Evolutionary conservation across 2,113 vertebrate genomes (phyloP).

Genomic region (Cephalopholis sonnerati): DNA sequence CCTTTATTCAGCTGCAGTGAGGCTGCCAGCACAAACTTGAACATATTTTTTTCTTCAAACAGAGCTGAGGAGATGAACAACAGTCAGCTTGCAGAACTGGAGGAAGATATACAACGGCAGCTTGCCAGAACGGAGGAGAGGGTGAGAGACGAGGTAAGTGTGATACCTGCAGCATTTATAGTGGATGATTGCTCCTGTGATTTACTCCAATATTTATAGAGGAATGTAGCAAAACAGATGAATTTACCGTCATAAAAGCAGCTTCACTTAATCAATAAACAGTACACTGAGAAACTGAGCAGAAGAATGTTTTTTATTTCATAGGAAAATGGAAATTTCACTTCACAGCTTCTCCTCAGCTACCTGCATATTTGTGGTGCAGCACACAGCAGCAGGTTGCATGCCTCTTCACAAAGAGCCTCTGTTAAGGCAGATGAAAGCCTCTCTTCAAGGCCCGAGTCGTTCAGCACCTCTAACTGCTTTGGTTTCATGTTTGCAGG

Average conservation of each 20-base stretch:
- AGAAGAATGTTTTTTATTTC: neutral
- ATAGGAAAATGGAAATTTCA: neutral
- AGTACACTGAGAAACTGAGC: neutral
- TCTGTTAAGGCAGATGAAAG: constrained; percentile 71
- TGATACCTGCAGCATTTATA: neutral
- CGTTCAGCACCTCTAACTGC: constrained; percentile 41
- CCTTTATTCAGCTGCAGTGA: constrained; percentile 8
- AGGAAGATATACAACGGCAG: constrained; percentile 85
- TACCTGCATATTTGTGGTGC: constrained; percentile 59
- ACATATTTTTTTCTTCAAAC: constrained; percentile 29
- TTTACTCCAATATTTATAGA: neutral
- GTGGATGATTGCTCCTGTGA: neutral
- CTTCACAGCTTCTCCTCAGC: constrained; percentile 11
- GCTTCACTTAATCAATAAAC: neutral
- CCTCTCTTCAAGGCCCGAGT: constrained; percentile 53
- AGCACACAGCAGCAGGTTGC: constrained; percentile 39
- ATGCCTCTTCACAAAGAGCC: constrained; percentile 72
- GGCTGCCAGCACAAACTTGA: constrained; percentile 4
- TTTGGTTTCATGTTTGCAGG: constrained; percentile 79
- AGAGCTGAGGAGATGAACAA: constrained; percentile 83
- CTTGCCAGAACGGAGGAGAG: constrained; percentile 73
- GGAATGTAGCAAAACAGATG: neutral
- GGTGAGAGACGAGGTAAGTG: constrained; percentile 81
- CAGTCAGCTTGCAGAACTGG: constrained; percentile 81
- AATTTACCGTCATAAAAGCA: neutral